Evolutionary conservation across 2,888 invertebrate genomes (phyloP).

Genomic region (Stictocephala bisonia): DNA sequence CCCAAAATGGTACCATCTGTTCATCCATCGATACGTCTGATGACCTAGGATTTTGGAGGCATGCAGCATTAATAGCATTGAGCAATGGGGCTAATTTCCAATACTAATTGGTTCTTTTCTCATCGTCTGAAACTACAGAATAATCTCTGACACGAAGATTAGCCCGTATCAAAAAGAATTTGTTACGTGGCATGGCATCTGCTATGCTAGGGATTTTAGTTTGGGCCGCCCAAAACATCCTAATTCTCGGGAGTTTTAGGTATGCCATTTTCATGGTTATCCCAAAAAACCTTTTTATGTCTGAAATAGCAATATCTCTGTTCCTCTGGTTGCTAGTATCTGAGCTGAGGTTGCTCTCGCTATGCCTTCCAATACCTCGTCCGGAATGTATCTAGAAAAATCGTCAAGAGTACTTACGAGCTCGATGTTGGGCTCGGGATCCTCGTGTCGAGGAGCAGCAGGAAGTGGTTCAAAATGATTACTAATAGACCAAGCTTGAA

Average conservation of each 20-base stretch:
- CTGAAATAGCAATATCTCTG: background rate
- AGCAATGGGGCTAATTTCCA: conserved; percentile 31
- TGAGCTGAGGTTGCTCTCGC: background rate
- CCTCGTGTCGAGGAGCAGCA: background rate
- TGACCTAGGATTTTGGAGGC: conserved; percentile 22
- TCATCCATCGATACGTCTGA: conserved; percentile 58
- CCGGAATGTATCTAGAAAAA: conserved; percentile 26
- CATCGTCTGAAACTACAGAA: background rate
- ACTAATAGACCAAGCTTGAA: too few relatives aligned
- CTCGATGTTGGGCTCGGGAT: too few relatives aligned
- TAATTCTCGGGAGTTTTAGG: conserved; percentile 31
- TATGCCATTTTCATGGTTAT: conserved; percentile 37
- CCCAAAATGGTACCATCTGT: conserved; percentile 60
- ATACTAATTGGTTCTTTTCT: conserved; percentile 21
- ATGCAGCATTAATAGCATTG: background rate
- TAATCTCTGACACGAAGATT: conserved; percentile 11
- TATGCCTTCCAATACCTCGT: background rate
- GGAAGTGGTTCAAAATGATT: conserved; percentile 36
- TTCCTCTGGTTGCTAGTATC: conserved; percentile 4
- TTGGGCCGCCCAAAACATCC: conserved; percentile 34
- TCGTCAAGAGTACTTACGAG: background rate
- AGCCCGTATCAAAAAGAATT: conserved; percentile 20
- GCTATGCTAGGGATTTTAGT: background rate
- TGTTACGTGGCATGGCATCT: conserved; percentile 20
- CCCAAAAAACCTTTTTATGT: conserved; percentile 21